Percentiles rank a stretch among this genome's conserved stretches.
These are phyloP conservation scores for Tympanoctomys barrerae DNA, from an alignment of 2,797 vertebrate species.

Conservation along the genomic window DNA sequence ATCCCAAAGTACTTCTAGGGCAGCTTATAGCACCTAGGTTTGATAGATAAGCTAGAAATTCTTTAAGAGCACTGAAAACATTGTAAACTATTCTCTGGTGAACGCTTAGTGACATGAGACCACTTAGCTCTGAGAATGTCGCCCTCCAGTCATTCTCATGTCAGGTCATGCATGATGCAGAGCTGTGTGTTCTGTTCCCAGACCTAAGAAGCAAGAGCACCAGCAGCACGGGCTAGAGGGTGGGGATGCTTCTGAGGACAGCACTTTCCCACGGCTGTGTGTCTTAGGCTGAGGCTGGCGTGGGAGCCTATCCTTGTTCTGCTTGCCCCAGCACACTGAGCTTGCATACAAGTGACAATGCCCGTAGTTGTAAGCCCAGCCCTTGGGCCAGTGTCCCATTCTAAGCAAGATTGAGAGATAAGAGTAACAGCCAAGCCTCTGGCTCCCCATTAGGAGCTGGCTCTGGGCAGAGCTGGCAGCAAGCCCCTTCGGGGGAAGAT, in stretches of 20 bases:
- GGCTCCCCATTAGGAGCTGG: neutral
- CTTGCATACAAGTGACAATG: neutral
- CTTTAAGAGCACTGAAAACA: neutral
- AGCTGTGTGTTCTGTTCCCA: neutral
- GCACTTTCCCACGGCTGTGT: neutral
- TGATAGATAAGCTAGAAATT: neutral
- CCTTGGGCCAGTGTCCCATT: neutral
- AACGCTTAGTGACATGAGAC: neutral
- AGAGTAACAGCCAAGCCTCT: neutral
- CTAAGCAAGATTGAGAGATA: neutral
- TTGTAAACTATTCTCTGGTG: neutral
- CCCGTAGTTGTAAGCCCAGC: neutral
- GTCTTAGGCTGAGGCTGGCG: neutral
- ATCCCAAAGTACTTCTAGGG: neutral
- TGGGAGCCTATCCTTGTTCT: neutral
- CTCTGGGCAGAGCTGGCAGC: neutral
- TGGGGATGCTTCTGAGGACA: neutral
- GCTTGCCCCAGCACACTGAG: neutral
- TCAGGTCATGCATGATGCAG: neutral
- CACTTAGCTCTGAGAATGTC: neutral
- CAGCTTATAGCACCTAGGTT: neutral
- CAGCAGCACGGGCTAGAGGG: neutral
- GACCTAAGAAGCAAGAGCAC: neutral
- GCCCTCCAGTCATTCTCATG: neutral
- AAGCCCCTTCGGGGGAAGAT: neutral